Percentiles rank a stretch among this genome's conserved stretches.
Conservation (phyloP, 2,888 invertebrate species). For the Leptarthrus brevirostris region DNA sequence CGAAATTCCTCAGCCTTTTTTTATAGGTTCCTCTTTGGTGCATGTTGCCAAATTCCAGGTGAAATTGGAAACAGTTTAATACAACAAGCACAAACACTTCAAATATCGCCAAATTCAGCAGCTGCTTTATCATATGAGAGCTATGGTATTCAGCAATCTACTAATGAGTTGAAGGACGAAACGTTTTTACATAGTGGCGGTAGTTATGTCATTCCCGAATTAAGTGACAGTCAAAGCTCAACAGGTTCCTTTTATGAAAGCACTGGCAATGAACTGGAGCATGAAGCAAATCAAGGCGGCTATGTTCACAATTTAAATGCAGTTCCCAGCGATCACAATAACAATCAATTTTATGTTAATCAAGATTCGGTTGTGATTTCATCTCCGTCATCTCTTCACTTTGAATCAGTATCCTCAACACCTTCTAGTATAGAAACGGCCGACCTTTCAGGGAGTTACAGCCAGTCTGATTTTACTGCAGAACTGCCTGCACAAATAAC, state of each 20-base stretch:
- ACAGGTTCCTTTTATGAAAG: slow-evolving; percentile 9
- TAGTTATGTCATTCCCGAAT: not conserved
- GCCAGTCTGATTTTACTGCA: slow-evolving; percentile 58
- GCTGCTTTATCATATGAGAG: slow-evolving; percentile 58
- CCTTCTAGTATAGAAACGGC: slow-evolving; percentile 13
- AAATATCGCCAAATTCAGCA: slow-evolving; percentile 59
- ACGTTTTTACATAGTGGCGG: slow-evolving; percentile 49
- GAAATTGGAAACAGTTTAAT: slow-evolving; percentile 67
- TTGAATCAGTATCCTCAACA: slow-evolving; percentile 26
- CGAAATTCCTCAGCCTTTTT: not conserved
- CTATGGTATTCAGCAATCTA: slow-evolving; percentile 56
- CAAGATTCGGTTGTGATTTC: slow-evolving; percentile 63
- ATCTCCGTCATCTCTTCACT: slow-evolving; percentile 60
- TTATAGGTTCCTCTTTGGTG: slow-evolving; percentile 81
- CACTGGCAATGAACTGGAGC: slow-evolving; percentile 57
- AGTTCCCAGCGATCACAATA: slow-evolving; percentile 37
- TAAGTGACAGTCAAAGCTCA: not conserved
- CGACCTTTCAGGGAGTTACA: not conserved
- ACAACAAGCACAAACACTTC: slow-evolving; percentile 60
- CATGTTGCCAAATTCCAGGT: slow-evolving; percentile 83
- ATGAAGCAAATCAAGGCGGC: slow-evolving; percentile 57
- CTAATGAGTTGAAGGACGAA: not conserved
- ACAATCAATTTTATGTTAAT: slow-evolving; percentile 59
- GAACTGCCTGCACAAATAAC: slow-evolving; percentile 64
- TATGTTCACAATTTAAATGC: slow-evolving; percentile 40